Base-by-base conservation (phyloP, 2,888 invertebrate species). In the Polydrusus cervinus region DNA sequence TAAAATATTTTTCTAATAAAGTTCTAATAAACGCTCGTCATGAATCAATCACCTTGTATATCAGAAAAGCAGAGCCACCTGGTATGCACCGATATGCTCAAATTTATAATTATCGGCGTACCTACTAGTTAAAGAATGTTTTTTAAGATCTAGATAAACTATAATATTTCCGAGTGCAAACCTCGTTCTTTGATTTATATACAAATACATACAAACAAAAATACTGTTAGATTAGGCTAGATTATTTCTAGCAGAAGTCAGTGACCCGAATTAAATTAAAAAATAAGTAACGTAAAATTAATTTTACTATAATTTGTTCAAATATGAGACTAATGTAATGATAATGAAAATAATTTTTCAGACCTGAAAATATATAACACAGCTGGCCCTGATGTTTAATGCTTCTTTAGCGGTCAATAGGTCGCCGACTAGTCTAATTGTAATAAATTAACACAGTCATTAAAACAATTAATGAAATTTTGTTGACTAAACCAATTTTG, bases 361-460 rank as follows among this genome's bases (percentile, higher is more conserved):
- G 60, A 34, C 69, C 38, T 69, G 60, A 47, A 61, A 16, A 16
- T 34, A 34, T 8, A 8, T 34, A 69, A 69, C 69, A 69, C 69
- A 69, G 57, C 60, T 69, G 69, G 45, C 34, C 57, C 53, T 47
- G 43, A 49, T 13, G 47, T 43, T 60, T 60, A 69, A 47, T 47
- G 16, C 60, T 49, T 30, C 20, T 45, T 45, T 60, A 69, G 70
- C 62, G 70, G 70, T 70, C 70, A 70, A 70, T 70, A 70, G 70
- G 70, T 70, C 40, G 61, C 20, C 34, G 34, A 34, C 47, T 34
- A 7, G 51, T 16, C 30, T 70, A 70, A 70, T 70, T 70, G 70
- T 62, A 61, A 70, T 70, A 70, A 70, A 70, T 70, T 70, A 70
- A 70, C 70, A 53, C 49, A 70, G 51, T 49, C 61, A 40, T 61